These are phyloP conservation scores for Cygnus buccinator DNA, from an alignment of 2,113 vertebrate genomes.

Conservation along the genomic window DNA sequence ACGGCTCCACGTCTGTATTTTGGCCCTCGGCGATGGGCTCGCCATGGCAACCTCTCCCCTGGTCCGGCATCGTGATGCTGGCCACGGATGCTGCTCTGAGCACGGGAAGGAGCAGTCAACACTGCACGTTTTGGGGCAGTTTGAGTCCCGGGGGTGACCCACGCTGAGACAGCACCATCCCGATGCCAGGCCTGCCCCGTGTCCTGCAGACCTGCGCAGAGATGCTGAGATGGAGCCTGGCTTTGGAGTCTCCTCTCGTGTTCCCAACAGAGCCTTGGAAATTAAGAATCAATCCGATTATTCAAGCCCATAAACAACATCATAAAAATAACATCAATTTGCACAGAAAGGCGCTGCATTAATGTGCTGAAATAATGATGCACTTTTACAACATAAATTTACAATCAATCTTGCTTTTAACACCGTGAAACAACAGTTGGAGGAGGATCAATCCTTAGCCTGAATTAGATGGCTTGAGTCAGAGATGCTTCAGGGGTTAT, in stretches of 20 bases:
- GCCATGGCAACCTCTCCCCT: neutral
- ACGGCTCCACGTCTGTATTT: neutral
- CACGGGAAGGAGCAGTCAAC: neutral
- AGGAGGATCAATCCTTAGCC: slow-evolving; percentile 55
- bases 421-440: slow-evolving; percentile 55
- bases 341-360: slow-evolving; percentile 64
- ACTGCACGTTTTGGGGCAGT: accelerated
- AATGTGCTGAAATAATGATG: slow-evolving; percentile 75
- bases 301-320: slow-evolving; percentile 77
- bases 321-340: slow-evolving; percentile 80
- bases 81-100: no score
- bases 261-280: slow-evolving; percentile 55
- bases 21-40: neutral
- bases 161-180: accelerated
- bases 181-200: accelerated
- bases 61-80: accelerated
- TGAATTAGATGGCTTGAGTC: slow-evolving; percentile 57
- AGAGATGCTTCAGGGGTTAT: slow-evolving; percentile 40
- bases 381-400: slow-evolving; percentile 68
- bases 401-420: slow-evolving; percentile 71
- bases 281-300: slow-evolving; percentile 80
- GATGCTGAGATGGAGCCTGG: accelerated
- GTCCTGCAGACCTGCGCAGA: accelerated
- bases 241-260: neutral
- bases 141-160: accelerated